Conservation (phyloP, 2,797 vertebrate genomes). For the Myotis myotis region DNA sequence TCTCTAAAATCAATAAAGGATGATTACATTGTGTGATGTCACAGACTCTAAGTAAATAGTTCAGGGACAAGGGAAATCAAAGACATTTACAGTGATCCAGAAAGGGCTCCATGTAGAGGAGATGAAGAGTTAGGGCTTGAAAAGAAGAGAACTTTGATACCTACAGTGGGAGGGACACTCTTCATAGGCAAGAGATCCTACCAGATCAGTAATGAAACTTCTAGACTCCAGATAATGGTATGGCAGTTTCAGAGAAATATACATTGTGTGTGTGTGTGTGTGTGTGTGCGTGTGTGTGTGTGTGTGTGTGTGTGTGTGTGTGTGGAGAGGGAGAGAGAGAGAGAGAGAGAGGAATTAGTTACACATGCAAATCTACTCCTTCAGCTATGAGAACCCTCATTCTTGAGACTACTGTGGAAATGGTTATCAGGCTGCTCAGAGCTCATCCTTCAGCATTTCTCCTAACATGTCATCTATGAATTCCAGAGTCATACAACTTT, state of each 20-base stretch:
- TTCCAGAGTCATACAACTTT: conserved; percentile 65
- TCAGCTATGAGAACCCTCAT: neutral
- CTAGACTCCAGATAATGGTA: neutral
- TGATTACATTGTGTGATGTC: neutral
- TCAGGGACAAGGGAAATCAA: neutral
- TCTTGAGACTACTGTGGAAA: conserved; percentile 42
- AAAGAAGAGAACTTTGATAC: neutral
- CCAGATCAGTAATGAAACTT: neutral
- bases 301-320: neutral
- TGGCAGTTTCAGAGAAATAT: neutral
- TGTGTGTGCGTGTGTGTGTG: too few species aligned
- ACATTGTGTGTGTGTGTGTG: neutral
- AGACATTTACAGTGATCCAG: neutral
- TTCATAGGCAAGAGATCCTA: too few species aligned
- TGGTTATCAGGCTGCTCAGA: conserved; percentile 57
- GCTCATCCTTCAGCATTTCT: conserved; percentile 47
- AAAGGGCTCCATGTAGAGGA: neutral
- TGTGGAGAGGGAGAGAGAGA: neutral
- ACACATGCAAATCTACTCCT: neutral
- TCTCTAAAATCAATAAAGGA: too few species aligned
- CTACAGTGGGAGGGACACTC: neutral
- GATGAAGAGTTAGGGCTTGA: neutral
- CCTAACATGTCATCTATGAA: conserved; percentile 51
- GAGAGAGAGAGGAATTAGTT: neutral
- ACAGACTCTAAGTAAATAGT: neutral